These are phyloP conservation scores for Leucophora obtusa DNA, from an alignment of 2,888 invertebrate genomes.

Conservation along the genomic window DNA sequence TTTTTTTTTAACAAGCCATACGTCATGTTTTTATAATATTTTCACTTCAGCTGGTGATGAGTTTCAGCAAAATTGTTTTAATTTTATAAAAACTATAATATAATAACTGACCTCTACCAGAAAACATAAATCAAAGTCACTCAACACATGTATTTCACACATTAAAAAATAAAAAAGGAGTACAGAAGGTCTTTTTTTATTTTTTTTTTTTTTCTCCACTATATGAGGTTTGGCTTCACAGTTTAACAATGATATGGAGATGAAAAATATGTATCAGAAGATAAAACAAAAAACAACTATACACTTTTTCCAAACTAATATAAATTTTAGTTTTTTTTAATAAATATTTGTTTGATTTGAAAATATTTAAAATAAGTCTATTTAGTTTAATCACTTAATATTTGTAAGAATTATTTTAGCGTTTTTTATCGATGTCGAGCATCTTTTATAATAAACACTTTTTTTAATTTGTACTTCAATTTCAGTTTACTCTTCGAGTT, in stretches of 20 bases:
- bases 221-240: slow-evolving; percentile 20
- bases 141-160: slow-evolving; percentile 49
- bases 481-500: slow-evolving; percentile 3
- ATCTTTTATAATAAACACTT: slow-evolving; percentile 11
- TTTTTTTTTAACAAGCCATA: not conserved
- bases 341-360: not conserved
- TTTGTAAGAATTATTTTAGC: too few species aligned
- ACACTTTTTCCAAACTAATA: not conserved
- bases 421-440: not conserved
- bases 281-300: not conserved
- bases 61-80: not conserved
- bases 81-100: slow-evolving; percentile 32
- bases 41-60: slow-evolving; percentile 7
- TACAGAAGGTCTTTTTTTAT: slow-evolving; percentile 33
- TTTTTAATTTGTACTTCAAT: not conserved
- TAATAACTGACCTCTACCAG: slow-evolving; percentile 58
- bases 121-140: slow-evolving; percentile 61
- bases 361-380: too few species aligned
- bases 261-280: slow-evolving; percentile 1
- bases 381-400: too few species aligned
- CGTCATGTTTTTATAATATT: not conserved
- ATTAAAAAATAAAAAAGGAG: not conserved
- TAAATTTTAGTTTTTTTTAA: not conserved
- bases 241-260: slow-evolving; percentile 10
- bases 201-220: slow-evolving; percentile 6